phyloP scores from a whole-genome alignment of 2,888 invertebrate species.

The Lasiommata megera region DNA sequence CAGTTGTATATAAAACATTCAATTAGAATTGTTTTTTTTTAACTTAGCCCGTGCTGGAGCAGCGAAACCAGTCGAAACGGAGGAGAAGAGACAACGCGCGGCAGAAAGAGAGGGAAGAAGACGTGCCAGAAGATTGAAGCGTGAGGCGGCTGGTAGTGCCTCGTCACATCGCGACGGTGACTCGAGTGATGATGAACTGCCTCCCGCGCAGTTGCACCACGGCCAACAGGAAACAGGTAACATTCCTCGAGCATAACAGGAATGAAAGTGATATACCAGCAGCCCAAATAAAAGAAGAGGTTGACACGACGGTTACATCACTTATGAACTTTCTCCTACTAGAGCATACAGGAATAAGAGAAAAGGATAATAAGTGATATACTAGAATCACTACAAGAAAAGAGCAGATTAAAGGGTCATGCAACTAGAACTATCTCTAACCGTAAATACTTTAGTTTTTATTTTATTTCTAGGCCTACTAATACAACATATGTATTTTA shows the following conservation, averaged over 20 bases:
- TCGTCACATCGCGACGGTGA: conserved; percentile 93
- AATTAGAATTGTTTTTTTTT: not conserved
- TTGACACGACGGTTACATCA: not conserved
- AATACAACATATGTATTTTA: too few relatives aligned
- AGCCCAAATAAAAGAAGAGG: not conserved
- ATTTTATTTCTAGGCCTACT: too few relatives aligned
- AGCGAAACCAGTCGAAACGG: conserved; percentile 57
- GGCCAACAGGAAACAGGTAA: conserved; percentile 61
- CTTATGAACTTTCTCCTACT: too few relatives aligned
- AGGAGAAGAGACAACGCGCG: conserved; percentile 88
- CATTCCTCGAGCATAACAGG: not conserved
- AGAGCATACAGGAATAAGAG: too few relatives aligned
- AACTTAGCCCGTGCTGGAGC: conserved; percentile 50
- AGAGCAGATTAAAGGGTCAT: too few relatives aligned
- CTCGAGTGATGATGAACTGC: conserved; percentile 98
- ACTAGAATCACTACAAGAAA: too few relatives aligned
- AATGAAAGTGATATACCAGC: not conserved
- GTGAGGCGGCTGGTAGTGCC: conserved; percentile 84
- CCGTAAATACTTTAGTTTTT: too few relatives aligned
- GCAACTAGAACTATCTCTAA: too few relatives aligned
- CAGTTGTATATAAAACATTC: too few relatives aligned
- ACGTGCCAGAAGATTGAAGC: conserved; percentile 89
- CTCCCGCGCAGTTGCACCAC: conserved; percentile 87
- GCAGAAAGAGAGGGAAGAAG: conserved; percentile 96
- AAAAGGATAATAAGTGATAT: too few relatives aligned